These are phyloP conservation scores for Baccha elongata DNA, from an alignment of 2,888 invertebrate species.

Conservation along the genomic window DNA sequence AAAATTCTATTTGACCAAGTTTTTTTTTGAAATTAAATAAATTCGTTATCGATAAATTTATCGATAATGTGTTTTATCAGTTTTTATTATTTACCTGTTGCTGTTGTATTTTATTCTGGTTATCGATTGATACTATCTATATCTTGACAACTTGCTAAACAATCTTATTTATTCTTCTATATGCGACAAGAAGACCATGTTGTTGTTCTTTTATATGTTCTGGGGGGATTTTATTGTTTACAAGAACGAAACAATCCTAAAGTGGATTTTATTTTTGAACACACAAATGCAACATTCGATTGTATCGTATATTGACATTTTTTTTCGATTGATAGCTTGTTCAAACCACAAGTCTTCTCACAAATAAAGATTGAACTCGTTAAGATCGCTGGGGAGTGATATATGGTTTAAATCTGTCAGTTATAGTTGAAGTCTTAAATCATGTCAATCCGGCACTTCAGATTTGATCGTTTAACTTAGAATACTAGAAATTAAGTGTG, in stretches of 20 bases:
- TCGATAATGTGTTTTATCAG: constrained; percentile 69
- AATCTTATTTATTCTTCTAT: constrained; percentile 23
- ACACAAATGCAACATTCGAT: constrained; percentile 33
- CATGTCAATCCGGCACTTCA: constrained; percentile 59
- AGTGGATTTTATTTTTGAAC: background rate
- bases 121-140: constrained; percentile 66
- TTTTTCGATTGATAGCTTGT: constrained; percentile 37
- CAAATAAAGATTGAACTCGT: constrained; percentile 31
- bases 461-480: constrained; percentile 13
- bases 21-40: constrained; percentile 1
- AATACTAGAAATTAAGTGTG: constrained; percentile 31
- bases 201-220: constrained; percentile 33
- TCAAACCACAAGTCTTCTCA: constrained; percentile 1
- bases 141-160: constrained; percentile 60
- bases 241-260: constrained; percentile 33
- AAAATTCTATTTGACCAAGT: constrained; percentile 39
- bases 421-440: constrained; percentile 56
- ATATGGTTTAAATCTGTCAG: constrained; percentile 55
- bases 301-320: constrained; percentile 62
- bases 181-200: constrained; percentile 51
- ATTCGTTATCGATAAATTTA: constrained; percentile 48
- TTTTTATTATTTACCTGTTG: constrained; percentile 47
- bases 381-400: constrained; percentile 52
- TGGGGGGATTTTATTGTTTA: constrained; percentile 28
- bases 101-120: constrained; percentile 32